These are phyloP conservation scores for Threskiornis aethiopicus DNA, from an alignment of 2,797 vertebrate species.

Conservation along the genomic window DNA sequence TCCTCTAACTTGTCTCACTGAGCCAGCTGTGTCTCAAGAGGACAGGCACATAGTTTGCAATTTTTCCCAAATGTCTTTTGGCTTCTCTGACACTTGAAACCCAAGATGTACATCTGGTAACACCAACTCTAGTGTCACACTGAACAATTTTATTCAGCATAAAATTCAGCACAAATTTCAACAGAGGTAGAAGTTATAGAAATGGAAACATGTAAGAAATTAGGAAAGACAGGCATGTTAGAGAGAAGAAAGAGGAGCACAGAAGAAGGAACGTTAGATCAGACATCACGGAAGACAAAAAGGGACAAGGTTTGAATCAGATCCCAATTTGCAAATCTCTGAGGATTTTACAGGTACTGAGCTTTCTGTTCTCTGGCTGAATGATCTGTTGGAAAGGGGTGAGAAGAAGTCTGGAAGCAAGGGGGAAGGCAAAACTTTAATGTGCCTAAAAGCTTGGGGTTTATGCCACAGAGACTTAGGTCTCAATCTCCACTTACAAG, in stretches of 20 bases:
- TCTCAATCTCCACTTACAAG: not conserved
- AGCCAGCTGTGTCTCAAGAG: not conserved
- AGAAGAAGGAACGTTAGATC: not conserved
- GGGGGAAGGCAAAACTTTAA: not conserved
- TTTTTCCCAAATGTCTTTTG: not conserved
- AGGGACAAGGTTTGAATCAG: not conserved
- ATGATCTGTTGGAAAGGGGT: not conserved
- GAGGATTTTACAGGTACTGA: not conserved
- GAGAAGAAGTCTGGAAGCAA: not conserved
- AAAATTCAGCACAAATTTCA: not conserved
- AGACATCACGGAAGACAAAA: not conserved
- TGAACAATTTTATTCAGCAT: not conserved
- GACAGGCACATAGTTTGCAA: not conserved
- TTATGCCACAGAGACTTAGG: not conserved
- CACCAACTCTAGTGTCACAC: not conserved
- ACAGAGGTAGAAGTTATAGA: not conserved
- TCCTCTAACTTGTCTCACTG: not conserved
- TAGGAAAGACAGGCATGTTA: not conserved
- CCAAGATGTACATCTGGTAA: not conserved
- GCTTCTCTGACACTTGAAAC: not conserved
- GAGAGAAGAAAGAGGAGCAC: not conserved
- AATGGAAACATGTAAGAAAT: not conserved
- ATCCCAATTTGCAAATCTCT: not conserved
- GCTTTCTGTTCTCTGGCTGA: not conserved
- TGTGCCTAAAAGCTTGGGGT: not conserved